These are phyloP conservation scores for Sturmia bella DNA, from an alignment of 2,888 invertebrate genomes.

Conservation along the genomic window DNA sequence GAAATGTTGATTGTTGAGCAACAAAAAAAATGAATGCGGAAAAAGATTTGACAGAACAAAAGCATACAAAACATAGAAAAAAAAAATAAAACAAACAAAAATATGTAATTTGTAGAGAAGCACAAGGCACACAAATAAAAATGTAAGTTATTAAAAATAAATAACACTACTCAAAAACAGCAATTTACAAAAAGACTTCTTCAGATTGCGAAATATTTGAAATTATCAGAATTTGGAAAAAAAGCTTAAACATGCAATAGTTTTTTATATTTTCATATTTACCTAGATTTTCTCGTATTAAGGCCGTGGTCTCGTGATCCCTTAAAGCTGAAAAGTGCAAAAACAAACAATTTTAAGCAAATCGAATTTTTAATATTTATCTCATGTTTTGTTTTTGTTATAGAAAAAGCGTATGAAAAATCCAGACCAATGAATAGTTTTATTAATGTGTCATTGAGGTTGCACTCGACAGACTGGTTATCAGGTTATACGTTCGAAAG, in stretches of 20 bases:
- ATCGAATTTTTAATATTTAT: not conserved
- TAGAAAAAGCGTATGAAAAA: slow-evolving; percentile 68
- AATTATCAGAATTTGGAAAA: slow-evolving; percentile 51
- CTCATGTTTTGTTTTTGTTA: not conserved
- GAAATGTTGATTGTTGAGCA: slow-evolving; percentile 50
- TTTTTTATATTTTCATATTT: slow-evolving; percentile 69
- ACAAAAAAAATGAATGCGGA: slow-evolving; percentile 68
- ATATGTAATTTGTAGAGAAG: slow-evolving; percentile 44
- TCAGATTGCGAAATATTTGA: slow-evolving; percentile 52
- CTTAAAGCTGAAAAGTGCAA: slow-evolving; percentile 83
- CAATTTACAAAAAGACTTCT: not conserved
- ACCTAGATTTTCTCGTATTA: slow-evolving; percentile 81
- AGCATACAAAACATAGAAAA: slow-evolving; percentile 74
- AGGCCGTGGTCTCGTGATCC: slow-evolving; percentile 85
- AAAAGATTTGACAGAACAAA: slow-evolving; percentile 75
- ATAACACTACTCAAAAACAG: not conserved
- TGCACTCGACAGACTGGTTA: no score
- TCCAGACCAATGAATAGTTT: slow-evolving; percentile 59
- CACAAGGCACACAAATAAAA: not conserved
- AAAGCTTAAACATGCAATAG: slow-evolving; percentile 41
- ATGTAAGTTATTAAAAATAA: not conserved
- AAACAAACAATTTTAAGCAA: slow-evolving; percentile 6
- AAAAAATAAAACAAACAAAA: slow-evolving; percentile 61
- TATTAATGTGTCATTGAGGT: slow-evolving; percentile 32
- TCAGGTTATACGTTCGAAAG: no score